A percentile compares a stretch with the other conserved stretches of the same genome.
Conservation (phyloP, 1,140 invertebrate genomes). For the Galendromus occidentalis region DNA sequence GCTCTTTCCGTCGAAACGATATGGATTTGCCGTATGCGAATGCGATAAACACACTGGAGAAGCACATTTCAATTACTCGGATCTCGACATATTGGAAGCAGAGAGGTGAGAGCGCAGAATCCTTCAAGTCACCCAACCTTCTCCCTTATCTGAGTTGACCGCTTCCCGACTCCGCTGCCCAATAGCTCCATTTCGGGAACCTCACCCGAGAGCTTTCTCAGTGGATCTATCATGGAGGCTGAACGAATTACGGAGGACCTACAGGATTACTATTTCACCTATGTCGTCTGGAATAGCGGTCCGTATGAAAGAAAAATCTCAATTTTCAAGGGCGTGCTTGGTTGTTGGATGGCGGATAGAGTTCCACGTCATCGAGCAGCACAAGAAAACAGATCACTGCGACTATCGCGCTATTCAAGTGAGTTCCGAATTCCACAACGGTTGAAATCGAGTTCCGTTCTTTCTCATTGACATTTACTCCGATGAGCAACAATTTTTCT, state of each 20-base stretch:
- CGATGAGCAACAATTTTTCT: no score
- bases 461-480: no score
- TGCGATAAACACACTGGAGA: background rate
- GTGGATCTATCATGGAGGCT: background rate
- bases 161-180: background rate
- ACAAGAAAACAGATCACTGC: background rate
- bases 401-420: background rate
- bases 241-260: background rate
- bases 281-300: background rate
- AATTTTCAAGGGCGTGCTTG: background rate
- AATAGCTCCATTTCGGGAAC: background rate
- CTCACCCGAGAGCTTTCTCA: background rate
- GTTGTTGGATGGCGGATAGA: background rate
- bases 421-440: no score
- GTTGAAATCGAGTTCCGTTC: no score
- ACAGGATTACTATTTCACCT: no score
- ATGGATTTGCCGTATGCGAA: background rate
- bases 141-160: background rate
- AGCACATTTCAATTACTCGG: slow-evolving; percentile 1
- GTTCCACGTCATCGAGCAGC: background rate
- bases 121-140: no score
- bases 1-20: slow-evolving; percentile 6
- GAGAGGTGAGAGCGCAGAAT: background rate
- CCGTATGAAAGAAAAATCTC: background rate
- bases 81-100: background rate